Evolutionary conservation across 1,140 invertebrate species (phyloP), one percentile per base, ranked within the genome.

Genomic region (Anastrepha ludens): DNA sequence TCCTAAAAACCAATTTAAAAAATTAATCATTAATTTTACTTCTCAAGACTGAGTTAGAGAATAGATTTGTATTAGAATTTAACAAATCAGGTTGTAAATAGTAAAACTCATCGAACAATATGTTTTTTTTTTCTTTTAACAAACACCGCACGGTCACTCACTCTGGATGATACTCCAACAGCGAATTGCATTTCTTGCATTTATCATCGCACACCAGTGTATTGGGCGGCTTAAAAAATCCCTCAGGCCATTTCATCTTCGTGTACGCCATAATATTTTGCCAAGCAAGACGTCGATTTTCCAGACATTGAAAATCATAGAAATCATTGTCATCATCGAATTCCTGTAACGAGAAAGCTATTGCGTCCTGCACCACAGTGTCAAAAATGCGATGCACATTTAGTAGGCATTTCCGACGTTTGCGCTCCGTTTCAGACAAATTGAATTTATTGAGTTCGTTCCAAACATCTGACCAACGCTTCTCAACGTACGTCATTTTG

Each of bases 321-420:
- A 92, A 93, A 86, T 93, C 91, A 81, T 88, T 88, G 78, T 92
- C 91, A 58, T 92, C 90, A 86, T 89, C 90, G 44, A 91, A 92
- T 65, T 92, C 91, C 65, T 91, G 91, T 87, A 92, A 89, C 59
- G 91, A 91, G 41, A 92, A 92, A 2, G 90, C 90, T 64, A 90
- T 92, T 87, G 92, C 91, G 87, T 93, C 92, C 87, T 92, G 89
- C 50, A 92, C 90, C 88, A 93, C 92, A 87, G 90, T 91, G 81
- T 93, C 91, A 85, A 93, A 92, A 89, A 93, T 92, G 88, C 91
- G 91, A 87, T 92, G 92, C 88, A 93, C 90, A 89, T 92, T 90
- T 81, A 93, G 86, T 15, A 93, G 88, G 88, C 91, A 89, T 74
- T 89, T 91, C 85, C 92, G 90, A 86, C 91, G 90, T 85, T 91